These are phyloP conservation scores for Camponotus floridanus DNA, from an alignment of 1,140 invertebrate species.

Conservation along the genomic window DNA sequence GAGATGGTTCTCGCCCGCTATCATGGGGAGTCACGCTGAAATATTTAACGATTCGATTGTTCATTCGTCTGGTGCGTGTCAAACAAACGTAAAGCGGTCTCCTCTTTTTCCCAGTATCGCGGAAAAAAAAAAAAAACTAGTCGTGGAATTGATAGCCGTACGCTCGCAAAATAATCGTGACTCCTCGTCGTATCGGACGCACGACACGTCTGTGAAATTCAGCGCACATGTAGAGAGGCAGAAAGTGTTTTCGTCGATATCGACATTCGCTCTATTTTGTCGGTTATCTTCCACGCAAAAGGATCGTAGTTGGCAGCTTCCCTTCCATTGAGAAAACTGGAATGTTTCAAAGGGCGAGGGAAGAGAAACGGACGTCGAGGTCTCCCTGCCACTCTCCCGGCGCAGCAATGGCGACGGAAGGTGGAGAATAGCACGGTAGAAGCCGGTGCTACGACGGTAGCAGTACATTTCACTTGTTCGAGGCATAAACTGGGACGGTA, in stretches of 20 bases:
- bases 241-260: constrained; percentile 53
- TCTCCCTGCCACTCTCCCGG: background rate
- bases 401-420: constrained; percentile 16
- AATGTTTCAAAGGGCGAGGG: constrained; percentile 6
- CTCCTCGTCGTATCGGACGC: constrained; percentile 5
- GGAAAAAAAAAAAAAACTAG: constrained; percentile 1
- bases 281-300: constrained; percentile 36
- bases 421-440: constrained; percentile 20
- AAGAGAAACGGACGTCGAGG: constrained; percentile 8
- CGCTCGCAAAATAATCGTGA: constrained; percentile 42
- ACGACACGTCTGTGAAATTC: constrained; percentile 24
- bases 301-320: background rate
- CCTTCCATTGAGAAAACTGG: background rate
- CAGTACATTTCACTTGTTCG: constrained; percentile 75
- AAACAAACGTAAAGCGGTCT: constrained; percentile 24
- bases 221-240: constrained; percentile 37
- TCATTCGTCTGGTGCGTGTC: constrained; percentile 43
- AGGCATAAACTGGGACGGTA: constrained; percentile 78
- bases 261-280: constrained; percentile 54
- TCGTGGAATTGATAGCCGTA: constrained; percentile 24
- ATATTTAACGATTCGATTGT: constrained; percentile 56
- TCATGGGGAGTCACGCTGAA: constrained; percentile 19
- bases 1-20: background rate
- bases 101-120: background rate
- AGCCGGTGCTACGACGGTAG: constrained; percentile 24